Conservation (phyloP, 2,797 vertebrate species). For the Argyrosomus regius region DNA sequence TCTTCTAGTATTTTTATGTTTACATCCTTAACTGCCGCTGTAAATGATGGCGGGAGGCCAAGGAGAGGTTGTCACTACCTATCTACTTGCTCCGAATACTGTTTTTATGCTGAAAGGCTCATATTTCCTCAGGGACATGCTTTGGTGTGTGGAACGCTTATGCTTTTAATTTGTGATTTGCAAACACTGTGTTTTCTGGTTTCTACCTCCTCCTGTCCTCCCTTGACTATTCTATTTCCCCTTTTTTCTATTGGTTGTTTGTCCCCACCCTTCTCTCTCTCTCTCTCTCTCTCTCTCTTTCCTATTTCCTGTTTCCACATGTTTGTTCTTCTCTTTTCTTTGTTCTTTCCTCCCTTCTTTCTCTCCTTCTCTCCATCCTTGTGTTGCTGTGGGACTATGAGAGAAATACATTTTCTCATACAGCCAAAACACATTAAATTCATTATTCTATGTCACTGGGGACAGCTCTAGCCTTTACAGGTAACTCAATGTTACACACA, state of each 20-base stretch:
- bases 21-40: slow-evolving; percentile 28
- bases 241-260: slow-evolving; percentile 48
- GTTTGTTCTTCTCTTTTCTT: slow-evolving; percentile 52
- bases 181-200: slow-evolving; percentile 74
- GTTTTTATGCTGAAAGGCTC: slow-evolving; percentile 66
- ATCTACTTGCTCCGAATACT: slow-evolving; percentile 46
- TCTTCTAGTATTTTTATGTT: slow-evolving; percentile 31
- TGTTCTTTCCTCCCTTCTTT: slow-evolving; percentile 29
- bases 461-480: slow-evolving; percentile 72
- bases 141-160: slow-evolving; percentile 63
- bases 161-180: slow-evolving; percentile 82
- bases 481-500: slow-evolving; percentile 71
- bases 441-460: slow-evolving; percentile 77
- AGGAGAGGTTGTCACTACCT: slow-evolving; percentile 43
- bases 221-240: slow-evolving; percentile 52
- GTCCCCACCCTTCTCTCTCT: slow-evolving; percentile 38
- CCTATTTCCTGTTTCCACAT: slow-evolving; percentile 37
- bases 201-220: slow-evolving; percentile 39
- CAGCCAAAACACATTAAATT: slow-evolving; percentile 79
- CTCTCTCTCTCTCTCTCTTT: slow-evolving; percentile 29
- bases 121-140: slow-evolving; percentile 62
- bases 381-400: slow-evolving; percentile 65
- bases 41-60: slow-evolving; percentile 41
- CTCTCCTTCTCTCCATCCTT: slow-evolving; percentile 40
- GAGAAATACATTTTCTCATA: slow-evolving; percentile 76